Base-by-base conservation (phyloP, 2,888 invertebrate species). In the Bugula neritina region DNA sequence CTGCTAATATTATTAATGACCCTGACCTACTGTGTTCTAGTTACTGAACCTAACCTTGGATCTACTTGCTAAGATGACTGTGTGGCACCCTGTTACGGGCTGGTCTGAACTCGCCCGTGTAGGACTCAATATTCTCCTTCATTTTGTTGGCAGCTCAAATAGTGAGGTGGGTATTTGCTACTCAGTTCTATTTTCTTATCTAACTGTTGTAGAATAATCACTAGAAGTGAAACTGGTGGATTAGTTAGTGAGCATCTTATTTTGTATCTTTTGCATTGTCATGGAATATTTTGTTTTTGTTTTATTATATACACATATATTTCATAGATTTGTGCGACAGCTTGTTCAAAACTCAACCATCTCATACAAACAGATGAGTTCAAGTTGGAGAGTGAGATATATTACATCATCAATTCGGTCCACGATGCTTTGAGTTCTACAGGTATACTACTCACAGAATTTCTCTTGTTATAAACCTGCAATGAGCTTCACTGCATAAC, bases 101-200 rank as follows among this genome's bases (percentile, higher is more conserved):
- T 88, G 87, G 87, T 84, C 86, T 2, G 88, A 88, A 79, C 87
- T 88, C 87, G 87, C 87, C 31, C 86, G 87, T 23, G 79, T 88
- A 27, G 84, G 84, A 2, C 77, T 85, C 27, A 77, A 77, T 35
- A 79, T 85, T 25, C 78, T 85, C 1, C 77, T 85, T 57, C 75
- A 77, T 1, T 83, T 82, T 76, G 81, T 81, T 52, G 77, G 77
- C 29, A 80, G 79, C 69, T 75, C 78, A 1, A 77, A 81, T 71
- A 75, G 83, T 0, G 79, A 80, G 77, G 84, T 83, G 73, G 21
- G 71, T 71, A 69, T 34, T 54, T 17, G 35, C 73, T 27, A n/a
- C n/a, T n/a, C n/a, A n/a, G n/a, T n/a, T n/a, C n/a, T n/a, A n/a
- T n/a, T n/a, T n/a, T n/a, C n/a, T n/a, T n/a, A n/a, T n/a, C n/a